Evolutionary conservation across 2,797 vertebrate species (phyloP), one percentile per base, ranked within the genome.

Genomic region (Rhynchotus rufescens): DNA sequence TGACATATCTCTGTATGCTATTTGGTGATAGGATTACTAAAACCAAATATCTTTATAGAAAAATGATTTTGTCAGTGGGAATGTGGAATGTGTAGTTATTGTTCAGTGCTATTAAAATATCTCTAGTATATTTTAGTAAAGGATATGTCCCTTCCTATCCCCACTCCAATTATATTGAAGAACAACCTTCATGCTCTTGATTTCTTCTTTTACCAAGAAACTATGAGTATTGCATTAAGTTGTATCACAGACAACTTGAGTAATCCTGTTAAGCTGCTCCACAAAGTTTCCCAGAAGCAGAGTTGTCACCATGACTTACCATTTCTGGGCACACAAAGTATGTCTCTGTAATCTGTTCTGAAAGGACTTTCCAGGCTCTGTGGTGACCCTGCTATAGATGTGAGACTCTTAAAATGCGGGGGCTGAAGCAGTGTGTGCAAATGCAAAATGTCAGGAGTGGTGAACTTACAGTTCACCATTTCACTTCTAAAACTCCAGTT

Each of bases 241-340:
- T 22, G 80, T 66, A 22, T 80, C n/a, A 28, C 8, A 45, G 67
- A 80, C 84, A 93, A 25, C 54, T 47, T 54, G 79, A 60, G 40
- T 19, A 61, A 30, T 56, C 28, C 65, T 60, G 49, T 26, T 77
- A 81, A 45, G 60, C 6, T 64, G 30, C 52, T 90, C 32, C 26
- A 25, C 42, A 57, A 17, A 90, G 56, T 89, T 89, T 67, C 74
- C 4, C 19, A 64, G 78, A 66, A 78, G 89, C 76, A 54, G 65
- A 84, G 71, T 60, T 90, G 89, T 94, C 84, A 88, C 42, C 32
- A 20, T 92, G 69, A 45, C 65, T 81, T 92, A 85, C 52, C 89
- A 38, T 89, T 89, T 82, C 26, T 84, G 28, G n/a, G 36, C 74
- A 51, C 45, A 71, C 19, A 6, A 23, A 86, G 51, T 21, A 12